Conservation (phyloP, 2,113 vertebrate species). For the Lepus timidus region DNA sequence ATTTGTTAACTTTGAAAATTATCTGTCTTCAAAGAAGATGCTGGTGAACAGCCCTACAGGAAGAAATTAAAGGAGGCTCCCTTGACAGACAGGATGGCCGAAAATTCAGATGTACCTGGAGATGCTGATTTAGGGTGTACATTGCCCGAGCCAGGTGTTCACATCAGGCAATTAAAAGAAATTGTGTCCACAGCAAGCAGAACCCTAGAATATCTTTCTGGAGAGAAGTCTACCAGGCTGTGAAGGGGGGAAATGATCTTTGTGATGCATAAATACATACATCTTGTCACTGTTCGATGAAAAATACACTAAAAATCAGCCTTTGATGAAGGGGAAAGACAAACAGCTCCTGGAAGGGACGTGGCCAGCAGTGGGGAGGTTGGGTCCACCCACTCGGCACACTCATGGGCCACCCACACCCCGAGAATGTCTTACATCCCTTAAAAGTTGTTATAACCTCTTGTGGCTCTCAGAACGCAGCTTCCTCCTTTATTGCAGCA, state of each 20-base stretch:
- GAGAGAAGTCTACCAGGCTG: constrained; percentile 25
- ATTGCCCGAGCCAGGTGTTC: constrained; percentile 56
- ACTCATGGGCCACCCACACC: background rate
- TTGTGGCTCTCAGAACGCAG: background rate
- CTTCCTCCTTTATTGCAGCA: background rate
- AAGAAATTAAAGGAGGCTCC: constrained; percentile 71
- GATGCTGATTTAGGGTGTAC: constrained; percentile 33
- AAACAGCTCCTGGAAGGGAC: background rate
- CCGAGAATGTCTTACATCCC: background rate
- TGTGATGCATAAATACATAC: background rate
- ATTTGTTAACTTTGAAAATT: constrained; percentile 27
- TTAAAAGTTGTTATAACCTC: background rate
- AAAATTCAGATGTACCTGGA: constrained; percentile 64
- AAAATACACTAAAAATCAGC: background rate
- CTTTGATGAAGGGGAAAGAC: background rate
- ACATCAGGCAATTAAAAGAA: constrained; percentile 64
- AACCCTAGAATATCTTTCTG: constrained; percentile 57
- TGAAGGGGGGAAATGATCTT: constrained; percentile 53
- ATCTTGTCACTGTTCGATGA: background rate
- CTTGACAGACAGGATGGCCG: constrained; percentile 61
- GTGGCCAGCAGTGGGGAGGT: background rate
- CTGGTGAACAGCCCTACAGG: constrained; percentile 60
- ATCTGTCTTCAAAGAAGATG: constrained; percentile 66
- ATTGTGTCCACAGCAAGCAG: constrained; percentile 67
- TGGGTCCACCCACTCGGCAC: background rate